A percentile compares a stretch with the other conserved stretches of the same genome.
Conservation (phyloP, 2,888 invertebrate genomes). For the Noctua comes region DNA sequence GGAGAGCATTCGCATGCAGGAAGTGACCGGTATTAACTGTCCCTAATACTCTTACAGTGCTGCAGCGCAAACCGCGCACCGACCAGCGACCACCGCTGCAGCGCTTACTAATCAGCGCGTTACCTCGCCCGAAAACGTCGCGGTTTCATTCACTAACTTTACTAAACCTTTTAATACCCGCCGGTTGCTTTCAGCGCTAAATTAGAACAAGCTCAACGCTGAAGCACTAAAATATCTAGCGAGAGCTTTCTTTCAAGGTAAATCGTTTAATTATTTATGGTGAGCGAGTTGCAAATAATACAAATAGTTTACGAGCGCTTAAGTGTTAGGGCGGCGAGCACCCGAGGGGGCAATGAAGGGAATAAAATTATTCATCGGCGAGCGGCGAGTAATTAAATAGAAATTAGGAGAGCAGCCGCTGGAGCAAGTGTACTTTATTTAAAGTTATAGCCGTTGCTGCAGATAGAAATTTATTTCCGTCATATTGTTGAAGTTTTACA, state of each 20-base stretch:
- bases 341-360: slow-evolving; percentile 42
- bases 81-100: not conserved
- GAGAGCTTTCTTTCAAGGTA: slow-evolving; percentile 29
- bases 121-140: slow-evolving; percentile 13
- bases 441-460: slow-evolving; percentile 55
- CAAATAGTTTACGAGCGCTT: slow-evolving; percentile 61
- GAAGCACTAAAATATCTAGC: not conserved
- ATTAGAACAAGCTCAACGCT: not conserved
- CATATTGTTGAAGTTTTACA: slow-evolving; percentile 68
- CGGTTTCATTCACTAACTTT: slow-evolving; percentile 32
- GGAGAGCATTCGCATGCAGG: slow-evolving; percentile 1
- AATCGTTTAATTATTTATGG: slow-evolving; percentile 34
- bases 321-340: slow-evolving; percentile 43
- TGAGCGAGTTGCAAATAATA: slow-evolving; percentile 48
- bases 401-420: slow-evolving; percentile 56
- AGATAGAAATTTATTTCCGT: slow-evolving; percentile 69
- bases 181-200: not conserved
- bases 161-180: slow-evolving; percentile 18
- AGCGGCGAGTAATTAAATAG: slow-evolving; percentile 63
- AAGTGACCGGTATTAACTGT: slow-evolving; percentile 19
- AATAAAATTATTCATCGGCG: slow-evolving; percentile 59
- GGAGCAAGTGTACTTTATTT: slow-evolving; percentile 41
- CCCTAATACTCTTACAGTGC: slow-evolving; percentile 10
- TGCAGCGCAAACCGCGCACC: not conserved
- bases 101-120: slow-evolving; percentile 36